Base-by-base conservation (phyloP, 2,113 vertebrate species). In the Aegithalos caudatus region DNA sequence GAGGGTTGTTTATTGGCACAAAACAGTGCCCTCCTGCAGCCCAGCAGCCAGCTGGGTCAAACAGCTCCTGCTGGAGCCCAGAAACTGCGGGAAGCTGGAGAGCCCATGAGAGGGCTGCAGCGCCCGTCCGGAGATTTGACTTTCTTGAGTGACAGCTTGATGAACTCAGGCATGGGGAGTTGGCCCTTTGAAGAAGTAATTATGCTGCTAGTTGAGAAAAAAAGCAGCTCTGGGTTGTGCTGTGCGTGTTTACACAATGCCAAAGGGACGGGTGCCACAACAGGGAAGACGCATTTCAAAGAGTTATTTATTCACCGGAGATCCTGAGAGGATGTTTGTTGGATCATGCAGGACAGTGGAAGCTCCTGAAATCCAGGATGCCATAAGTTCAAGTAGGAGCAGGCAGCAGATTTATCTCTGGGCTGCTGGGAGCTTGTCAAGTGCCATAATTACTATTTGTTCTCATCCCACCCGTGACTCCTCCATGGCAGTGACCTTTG, bases 111-210 rank as follows among this genome's bases (percentile, higher is more conserved):
- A 94, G 71, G 44, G 60, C 14, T 88, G 88, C 86, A 90, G 69
- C 1, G 7, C 65, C 78, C 3, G 0, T 69, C 85, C 56, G 14
- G 64, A 95, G 80, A 56, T 83, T 14, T 27, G 65, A 7, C 88
- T 83, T 73, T 91, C 38, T 37, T 83, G 76, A 96, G 53, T 81
- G 90, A 86, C 91, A 95, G 88, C 73, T 92, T 91, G 94, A 88
- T 95, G 94, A 94, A 88, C 91, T 95, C 58, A 45, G 85, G 78
- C 57, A 1, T 17, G 81, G 82, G 85, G 79, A 84, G 40, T 4
- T 85, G 73, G 90, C 51, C 81, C 74, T 97, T 96, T 94, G 95
- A 97, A 96, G 93, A 76, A 90, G 28, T 60, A 88, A 92, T 95
- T 95, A 70, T 14, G 60, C 70, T 90, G 83, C 61, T 90, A 22